These are phyloP conservation scores for Salvelinus alpinus DNA, from an alignment of 2,113 vertebrate genomes.

Conservation along the genomic window DNA sequence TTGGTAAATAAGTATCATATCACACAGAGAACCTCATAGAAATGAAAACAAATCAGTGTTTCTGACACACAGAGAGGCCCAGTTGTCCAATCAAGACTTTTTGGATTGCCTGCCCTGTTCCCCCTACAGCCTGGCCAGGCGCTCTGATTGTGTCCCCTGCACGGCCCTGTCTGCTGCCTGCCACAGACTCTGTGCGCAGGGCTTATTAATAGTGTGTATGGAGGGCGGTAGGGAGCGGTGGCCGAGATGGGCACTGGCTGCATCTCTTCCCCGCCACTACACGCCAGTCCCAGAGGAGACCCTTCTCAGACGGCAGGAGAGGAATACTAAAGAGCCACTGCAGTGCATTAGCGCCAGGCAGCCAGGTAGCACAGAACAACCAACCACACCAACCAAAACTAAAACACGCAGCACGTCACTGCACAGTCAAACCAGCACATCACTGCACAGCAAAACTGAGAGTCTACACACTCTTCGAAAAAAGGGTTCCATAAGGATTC, in stretches of 20 bases:
- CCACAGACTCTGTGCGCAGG: neutral
- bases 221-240: neutral
- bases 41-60: neutral
- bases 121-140: neutral
- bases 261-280: neutral
- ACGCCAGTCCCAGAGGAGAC: constrained; percentile 3
- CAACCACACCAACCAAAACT: neutral
- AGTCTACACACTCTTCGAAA: too few species aligned
- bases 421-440: neutral
- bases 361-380: neutral
- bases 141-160: neutral
- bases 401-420: neutral
- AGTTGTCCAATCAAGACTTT: neutral
- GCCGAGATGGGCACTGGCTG: neutral
- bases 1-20: neutral
- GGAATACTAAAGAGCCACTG: constrained; percentile 27
- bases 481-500: too few species aligned
- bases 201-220: neutral
- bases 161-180: neutral
- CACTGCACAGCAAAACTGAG: too few species aligned
- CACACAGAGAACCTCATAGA: neutral
- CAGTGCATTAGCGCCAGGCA: constrained; percentile 15
- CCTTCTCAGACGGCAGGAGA: constrained; percentile 8
- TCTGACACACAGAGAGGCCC: neutral
- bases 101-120: neutral